Percentiles rank a stretch among this genome's conserved stretches.
Evolutionary conservation across 2,888 invertebrate species (phyloP).

Genomic region (Phortica magna): DNA sequence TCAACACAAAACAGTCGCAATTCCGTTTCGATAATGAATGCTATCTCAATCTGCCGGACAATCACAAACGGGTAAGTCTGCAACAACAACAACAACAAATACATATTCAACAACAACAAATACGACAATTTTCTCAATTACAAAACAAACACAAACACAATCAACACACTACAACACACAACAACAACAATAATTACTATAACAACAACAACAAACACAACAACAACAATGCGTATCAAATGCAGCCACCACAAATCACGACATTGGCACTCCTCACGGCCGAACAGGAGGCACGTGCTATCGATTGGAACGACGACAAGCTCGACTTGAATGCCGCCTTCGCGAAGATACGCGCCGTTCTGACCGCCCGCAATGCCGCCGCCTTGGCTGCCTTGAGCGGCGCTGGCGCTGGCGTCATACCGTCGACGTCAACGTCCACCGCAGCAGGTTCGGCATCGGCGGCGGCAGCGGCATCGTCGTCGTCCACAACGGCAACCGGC

Average conservation of each 20-base stretch:
- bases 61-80: constrained; percentile 98
- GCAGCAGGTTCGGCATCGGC: constrained; percentile 26
- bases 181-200: background rate
- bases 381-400: constrained; percentile 52
- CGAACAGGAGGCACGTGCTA: constrained; percentile 71
- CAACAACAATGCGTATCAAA: background rate
- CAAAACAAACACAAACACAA: background rate
- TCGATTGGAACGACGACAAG: constrained; percentile 73
- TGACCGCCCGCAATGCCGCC: constrained; percentile 70
- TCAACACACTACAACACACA: background rate
- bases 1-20: constrained; percentile 88
- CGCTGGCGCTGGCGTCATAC: constrained; percentile 13
- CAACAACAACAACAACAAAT: background rate
- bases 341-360: constrained; percentile 71
- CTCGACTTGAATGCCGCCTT: constrained; percentile 72
- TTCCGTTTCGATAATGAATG: constrained; percentile 99
- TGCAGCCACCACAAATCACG: constrained; percentile 25
- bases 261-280: constrained; percentile 55
- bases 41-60: constrained; percentile 97
- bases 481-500: constrained; percentile 48
- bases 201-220: background rate
- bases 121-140: background rate
- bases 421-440: constrained; percentile 31
- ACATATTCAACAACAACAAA: background rate
- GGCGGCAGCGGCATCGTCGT: constrained; percentile 23